Evolutionary conservation across 1,140 invertebrate species (phyloP).

Genomic region (Apis mellifera): DNA sequence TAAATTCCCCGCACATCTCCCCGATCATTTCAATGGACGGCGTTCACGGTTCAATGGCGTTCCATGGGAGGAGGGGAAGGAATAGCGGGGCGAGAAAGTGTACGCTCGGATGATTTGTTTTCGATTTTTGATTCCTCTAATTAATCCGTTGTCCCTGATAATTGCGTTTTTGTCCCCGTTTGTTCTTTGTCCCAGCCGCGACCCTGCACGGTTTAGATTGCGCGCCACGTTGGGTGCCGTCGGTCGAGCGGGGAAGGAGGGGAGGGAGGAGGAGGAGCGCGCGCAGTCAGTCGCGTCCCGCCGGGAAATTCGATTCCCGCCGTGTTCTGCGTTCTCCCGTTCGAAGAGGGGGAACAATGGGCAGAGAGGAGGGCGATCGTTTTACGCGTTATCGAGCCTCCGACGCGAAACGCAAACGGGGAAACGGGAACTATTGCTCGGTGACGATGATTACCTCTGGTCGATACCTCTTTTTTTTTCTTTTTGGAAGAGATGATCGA

Average conservation of each 20-base stretch:
- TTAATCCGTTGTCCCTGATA: slow-evolving; percentile 50
- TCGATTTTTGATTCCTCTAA: slow-evolving; percentile 60
- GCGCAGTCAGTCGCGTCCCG: not conserved
- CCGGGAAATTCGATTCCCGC: slow-evolving; percentile 27
- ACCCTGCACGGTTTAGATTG: slow-evolving; percentile 12
- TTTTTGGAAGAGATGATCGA: no score
- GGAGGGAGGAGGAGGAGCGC: not conserved
- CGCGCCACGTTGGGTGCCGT: not conserved
- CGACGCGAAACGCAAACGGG: slow-evolving; percentile 4
- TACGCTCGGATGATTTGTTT: slow-evolving; percentile 37
- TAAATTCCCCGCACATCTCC: slow-evolving; percentile 51
- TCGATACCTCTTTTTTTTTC: not conserved
- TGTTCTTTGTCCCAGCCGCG: slow-evolving; percentile 22
- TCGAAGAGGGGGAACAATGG: slow-evolving; percentile 21
- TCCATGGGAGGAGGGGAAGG: not conserved
- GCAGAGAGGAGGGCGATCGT: not conserved
- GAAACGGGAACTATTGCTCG: not conserved
- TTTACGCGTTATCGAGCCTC: slow-evolving; percentile 29
- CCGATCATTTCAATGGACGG: slow-evolving; percentile 54
- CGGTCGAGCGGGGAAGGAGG: no score
- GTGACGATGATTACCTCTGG: not conserved
- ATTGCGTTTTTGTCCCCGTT: slow-evolving; percentile 51
- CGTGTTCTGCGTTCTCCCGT: not conserved
- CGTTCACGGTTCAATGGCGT: slow-evolving; percentile 34
- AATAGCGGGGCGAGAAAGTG: not conserved